A percentile compares a stretch with the other conserved stretches of the same genome.
Evolutionary conservation across 2,888 invertebrate species (phyloP).

Genomic region (Cantharis flavilabris): DNA sequence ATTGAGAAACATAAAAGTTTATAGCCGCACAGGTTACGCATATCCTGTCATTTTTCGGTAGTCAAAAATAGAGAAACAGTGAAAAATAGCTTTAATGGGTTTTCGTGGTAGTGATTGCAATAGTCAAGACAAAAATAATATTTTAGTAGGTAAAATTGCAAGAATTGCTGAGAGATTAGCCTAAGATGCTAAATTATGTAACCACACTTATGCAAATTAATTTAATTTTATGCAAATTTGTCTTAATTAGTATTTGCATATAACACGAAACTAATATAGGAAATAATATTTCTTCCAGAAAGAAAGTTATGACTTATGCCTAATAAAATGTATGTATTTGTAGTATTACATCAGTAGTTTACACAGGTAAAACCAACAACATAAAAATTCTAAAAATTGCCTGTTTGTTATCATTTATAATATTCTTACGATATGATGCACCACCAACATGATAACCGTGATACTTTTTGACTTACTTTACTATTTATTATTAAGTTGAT

Average conservation of each 20-base stretch:
- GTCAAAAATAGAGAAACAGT: not conserved
- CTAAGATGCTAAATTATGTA: not conserved
- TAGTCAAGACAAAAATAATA: not conserved
- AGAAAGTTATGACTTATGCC: not conserved
- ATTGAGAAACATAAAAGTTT: not conserved
- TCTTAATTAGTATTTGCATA: not conserved
- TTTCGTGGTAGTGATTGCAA: not conserved
- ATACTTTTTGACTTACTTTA: not conserved
- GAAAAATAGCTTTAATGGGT: not conserved
- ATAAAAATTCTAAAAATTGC: too few relatives aligned
- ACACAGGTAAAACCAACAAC: not conserved
- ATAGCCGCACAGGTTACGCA: not conserved
- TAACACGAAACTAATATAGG: not conserved
- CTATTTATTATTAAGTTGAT: not conserved
- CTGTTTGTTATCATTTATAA: not conserved
- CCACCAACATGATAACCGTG: not conserved
- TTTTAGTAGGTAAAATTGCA: not conserved
- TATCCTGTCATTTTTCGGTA: not conserved
- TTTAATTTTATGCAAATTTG: not conserved
- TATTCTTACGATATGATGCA: not conserved
- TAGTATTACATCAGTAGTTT: not conserved
- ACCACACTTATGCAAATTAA: not conserved
- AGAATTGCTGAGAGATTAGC: not conserved
- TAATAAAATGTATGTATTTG: not conserved
- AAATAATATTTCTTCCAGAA: not conserved